Evolutionary conservation across 2,888 invertebrate genomes (phyloP).

Genomic region (Chaitophorus viminalis): DNA sequence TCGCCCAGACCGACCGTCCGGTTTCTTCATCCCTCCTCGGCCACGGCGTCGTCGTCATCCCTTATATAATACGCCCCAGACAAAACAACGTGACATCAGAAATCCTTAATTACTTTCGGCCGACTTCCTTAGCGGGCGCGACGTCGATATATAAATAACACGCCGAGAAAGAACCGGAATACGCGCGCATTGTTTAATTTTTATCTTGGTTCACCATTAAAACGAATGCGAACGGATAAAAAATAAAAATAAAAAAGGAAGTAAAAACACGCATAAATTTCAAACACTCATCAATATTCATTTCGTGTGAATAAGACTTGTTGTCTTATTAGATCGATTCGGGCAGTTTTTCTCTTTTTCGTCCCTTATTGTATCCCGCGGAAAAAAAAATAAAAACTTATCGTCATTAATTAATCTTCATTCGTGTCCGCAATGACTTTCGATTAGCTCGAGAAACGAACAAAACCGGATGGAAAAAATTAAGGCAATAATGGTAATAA

Average conservation of each 20-base stretch:
- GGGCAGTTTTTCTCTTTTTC: not conserved
- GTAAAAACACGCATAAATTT: slow-evolving; percentile 32
- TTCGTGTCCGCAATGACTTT: slow-evolving; percentile 22
- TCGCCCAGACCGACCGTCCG: slow-evolving; percentile 19
- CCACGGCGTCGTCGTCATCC: not conserved
- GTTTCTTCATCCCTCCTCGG: not conserved
- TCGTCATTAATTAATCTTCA: slow-evolving; percentile 57
- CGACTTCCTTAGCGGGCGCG: not conserved
- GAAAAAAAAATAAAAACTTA: slow-evolving; percentile 27
- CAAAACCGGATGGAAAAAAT: slow-evolving; percentile 5
- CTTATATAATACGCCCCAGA: not conserved
- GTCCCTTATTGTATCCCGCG: not conserved
- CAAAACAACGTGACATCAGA: slow-evolving; percentile 55
- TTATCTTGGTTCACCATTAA: not conserved
- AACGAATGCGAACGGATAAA: not conserved
- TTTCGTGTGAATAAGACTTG: slow-evolving; percentile 45
- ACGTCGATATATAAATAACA: not conserved
- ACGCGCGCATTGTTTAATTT: slow-evolving; percentile 37
- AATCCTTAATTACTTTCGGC: slow-evolving; percentile 44
- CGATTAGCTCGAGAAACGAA: slow-evolving; percentile 21
- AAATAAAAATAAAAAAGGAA: not conserved
- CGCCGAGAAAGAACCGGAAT: not conserved
- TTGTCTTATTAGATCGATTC: slow-evolving; percentile 42
- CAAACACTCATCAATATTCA: slow-evolving; percentile 54
- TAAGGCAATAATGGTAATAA: not conserved